Evolutionary conservation across 2,888 invertebrate species (phyloP).

Genomic region (Himalopsyche anomala): DNA sequence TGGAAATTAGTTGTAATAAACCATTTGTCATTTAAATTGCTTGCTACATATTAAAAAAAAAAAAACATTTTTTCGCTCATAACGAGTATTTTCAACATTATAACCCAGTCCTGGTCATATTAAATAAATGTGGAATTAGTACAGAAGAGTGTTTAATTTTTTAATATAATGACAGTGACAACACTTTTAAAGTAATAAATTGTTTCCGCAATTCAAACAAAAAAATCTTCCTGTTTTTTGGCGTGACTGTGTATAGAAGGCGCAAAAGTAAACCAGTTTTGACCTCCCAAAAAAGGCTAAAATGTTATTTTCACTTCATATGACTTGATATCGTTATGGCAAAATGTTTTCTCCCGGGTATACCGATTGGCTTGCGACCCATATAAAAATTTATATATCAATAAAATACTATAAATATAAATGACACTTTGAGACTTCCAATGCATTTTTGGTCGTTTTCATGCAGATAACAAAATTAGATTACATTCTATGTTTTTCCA

Average conservation of each 20-base stretch:
- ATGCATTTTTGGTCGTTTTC: background rate
- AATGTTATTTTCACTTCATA: conserved; percentile 58
- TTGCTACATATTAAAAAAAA: too few species aligned
- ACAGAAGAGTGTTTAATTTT: too few species aligned
- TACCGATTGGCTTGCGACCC: conserved; percentile 49
- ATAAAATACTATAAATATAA: conserved; percentile 49
- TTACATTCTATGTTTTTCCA: background rate
- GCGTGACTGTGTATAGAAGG: background rate
- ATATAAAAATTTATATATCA: conserved; percentile 58
- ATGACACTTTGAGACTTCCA: conserved; percentile 13
- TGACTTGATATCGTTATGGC: conserved; percentile 51
- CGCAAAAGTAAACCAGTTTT: conserved; percentile 29
- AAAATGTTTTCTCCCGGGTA: conserved; percentile 44
- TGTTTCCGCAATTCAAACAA: background rate
- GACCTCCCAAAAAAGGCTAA: conserved; percentile 45
- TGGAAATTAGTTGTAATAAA: too few species aligned
- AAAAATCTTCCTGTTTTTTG: background rate
- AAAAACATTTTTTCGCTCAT: too few species aligned
- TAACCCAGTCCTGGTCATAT: too few species aligned
- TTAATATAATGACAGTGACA: too few species aligned
- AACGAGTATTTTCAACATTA: too few species aligned
- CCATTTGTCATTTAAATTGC: too few species aligned
- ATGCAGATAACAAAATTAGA: conserved; percentile 30
- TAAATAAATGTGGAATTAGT: too few species aligned
- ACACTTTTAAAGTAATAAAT: too few species aligned